These are phyloP conservation scores for Ascidia mentula DNA, from an alignment of 23 tunicate species.

Conservation along the genomic window DNA sequence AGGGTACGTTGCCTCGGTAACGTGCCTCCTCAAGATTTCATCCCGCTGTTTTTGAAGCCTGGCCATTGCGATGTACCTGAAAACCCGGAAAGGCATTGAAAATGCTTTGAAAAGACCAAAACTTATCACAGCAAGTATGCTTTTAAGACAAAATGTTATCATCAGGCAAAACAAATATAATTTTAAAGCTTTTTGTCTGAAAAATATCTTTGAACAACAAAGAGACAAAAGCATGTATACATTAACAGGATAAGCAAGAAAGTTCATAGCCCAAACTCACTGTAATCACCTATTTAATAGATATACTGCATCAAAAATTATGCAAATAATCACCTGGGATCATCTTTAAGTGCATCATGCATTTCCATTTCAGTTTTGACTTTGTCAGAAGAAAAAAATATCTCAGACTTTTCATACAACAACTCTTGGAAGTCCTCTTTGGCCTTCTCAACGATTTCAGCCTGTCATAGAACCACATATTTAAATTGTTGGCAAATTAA, in stretches of 20 bases:
- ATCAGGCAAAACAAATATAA: too few species aligned
- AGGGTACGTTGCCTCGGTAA: conserved; percentile 58
- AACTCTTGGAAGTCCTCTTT: conserved; percentile 76
- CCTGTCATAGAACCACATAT: conserved; percentile 29
- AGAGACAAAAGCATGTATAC: too few species aligned
- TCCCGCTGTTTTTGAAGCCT: conserved; percentile 53
- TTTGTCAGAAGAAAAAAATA: conserved; percentile 45
- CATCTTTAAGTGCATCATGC: conserved; percentile 66
- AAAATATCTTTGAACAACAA: too few species aligned
- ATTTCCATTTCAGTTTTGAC: conserved; percentile 51
- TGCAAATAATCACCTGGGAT: conserved; percentile 64
- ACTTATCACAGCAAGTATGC: too few species aligned
- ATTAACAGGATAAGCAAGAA: too few species aligned
- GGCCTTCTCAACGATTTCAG: conserved; percentile 83
- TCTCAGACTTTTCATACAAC: conserved; percentile 72
- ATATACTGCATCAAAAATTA: too few species aligned
- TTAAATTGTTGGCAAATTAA: not conserved
- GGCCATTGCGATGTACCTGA: conserved; percentile 77
- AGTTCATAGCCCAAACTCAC: too few species aligned
- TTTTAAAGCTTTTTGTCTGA: too few species aligned
- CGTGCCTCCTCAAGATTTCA: conserved; percentile 68
- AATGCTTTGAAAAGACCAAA: too few species aligned
- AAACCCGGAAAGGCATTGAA: too few species aligned
- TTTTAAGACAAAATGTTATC: too few species aligned
- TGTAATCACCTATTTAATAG: too few species aligned